These are phyloP conservation scores for Melinaea marsaeus DNA, from an alignment of 2,888 invertebrate species.

Conservation along the genomic window DNA sequence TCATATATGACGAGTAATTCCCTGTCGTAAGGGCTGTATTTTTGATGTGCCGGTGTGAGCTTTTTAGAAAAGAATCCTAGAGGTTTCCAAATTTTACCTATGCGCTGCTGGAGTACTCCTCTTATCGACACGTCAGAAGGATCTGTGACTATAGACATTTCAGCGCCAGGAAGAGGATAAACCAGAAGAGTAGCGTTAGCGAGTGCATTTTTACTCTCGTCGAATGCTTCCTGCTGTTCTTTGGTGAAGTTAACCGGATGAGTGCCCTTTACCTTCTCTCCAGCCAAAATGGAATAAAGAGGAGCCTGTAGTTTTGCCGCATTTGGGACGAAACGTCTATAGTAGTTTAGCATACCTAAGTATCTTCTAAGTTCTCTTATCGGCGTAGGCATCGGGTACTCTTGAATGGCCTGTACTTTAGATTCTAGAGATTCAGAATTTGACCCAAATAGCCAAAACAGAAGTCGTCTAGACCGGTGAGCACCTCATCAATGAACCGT, in stretches of 20 bases:
- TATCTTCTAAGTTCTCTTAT: constrained; percentile 30
- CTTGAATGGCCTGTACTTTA: constrained; percentile 17
- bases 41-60: constrained; percentile 38
- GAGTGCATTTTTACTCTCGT: constrained; percentile 1
- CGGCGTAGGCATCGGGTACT: constrained; percentile 16
- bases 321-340: constrained; percentile 38
- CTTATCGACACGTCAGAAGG: constrained; percentile 40
- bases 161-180: constrained; percentile 10
- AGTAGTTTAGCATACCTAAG: constrained; percentile 47
- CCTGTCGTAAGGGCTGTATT: constrained; percentile 47
- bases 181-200: constrained; percentile 6
- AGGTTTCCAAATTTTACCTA: constrained; percentile 2
- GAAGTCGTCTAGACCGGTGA: too few species aligned
- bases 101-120: constrained; percentile 43
- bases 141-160: constrained; percentile 18
- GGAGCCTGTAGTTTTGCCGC: constrained; percentile 27
- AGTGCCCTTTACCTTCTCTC: constrained; percentile 9
- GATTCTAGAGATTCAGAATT: constrained; percentile 34
- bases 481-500: too few species aligned
- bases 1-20: constrained; percentile 46
- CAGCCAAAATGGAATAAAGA: constrained; percentile 8
- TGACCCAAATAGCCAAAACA: too few species aligned
- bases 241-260: constrained; percentile 2
- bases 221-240: constrained; percentile 4
- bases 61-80: constrained; percentile 38